Conservation (phyloP, 2,888 invertebrate species). For the Volucella zonaria region DNA sequence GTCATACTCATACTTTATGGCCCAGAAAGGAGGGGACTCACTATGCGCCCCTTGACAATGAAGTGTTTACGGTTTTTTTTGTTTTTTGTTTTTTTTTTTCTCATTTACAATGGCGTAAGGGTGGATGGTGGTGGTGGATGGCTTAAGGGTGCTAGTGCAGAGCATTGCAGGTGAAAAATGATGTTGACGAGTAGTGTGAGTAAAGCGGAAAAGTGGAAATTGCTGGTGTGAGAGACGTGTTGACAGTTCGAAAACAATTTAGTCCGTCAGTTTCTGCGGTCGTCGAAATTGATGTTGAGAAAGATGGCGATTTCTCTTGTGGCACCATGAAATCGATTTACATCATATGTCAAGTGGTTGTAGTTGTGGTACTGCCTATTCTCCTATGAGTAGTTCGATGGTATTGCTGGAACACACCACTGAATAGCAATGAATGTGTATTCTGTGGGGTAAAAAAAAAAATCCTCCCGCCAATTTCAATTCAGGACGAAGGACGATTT, state of each 20-base stretch:
- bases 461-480: too few species aligned
- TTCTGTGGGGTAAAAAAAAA: too few species aligned
- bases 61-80: too few species aligned
- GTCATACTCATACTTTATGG: slow-evolving; percentile 43
- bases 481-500: too few species aligned
- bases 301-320: slow-evolving; percentile 19
- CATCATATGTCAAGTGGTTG: slow-evolving; percentile 44
- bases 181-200: too few species aligned
- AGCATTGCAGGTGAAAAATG: too few species aligned
- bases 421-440: too few species aligned
- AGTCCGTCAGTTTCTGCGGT: slow-evolving; percentile 47
- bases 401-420: neutral
- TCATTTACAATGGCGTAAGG: too few species aligned
- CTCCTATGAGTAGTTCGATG: slow-evolving; percentile 12
- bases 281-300: slow-evolving; percentile 46
- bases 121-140: neutral
- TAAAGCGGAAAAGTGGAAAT: neutral
- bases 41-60: too few species aligned
- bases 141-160: too few species aligned
- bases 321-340: slow-evolving; percentile 48
- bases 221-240: slow-evolving; percentile 39
- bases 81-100: too few species aligned
- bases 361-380: slow-evolving; percentile 17
- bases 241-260: slow-evolving; percentile 70
- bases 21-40: neutral